Conservation (phyloP, 2,113 vertebrate species). For the Caracal caracal region DNA sequence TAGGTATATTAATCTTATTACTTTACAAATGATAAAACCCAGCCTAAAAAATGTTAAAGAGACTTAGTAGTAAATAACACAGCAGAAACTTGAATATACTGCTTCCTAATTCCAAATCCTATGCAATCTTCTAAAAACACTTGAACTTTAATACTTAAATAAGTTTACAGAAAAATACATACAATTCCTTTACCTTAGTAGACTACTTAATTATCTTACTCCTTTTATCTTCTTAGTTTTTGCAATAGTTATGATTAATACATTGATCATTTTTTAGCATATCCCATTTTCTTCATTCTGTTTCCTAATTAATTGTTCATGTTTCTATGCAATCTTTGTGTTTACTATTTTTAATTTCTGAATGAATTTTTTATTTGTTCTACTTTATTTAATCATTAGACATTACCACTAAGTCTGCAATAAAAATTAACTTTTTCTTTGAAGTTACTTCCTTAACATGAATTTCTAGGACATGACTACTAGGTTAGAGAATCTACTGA, state of each 20-base stretch:
- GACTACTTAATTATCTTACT: not conserved
- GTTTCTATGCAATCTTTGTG: conserved; percentile 11
- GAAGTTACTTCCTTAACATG: conserved; percentile 20
- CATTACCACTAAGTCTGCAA: conserved; percentile 10
- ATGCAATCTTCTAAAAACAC: not conserved
- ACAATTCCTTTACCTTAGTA: not conserved
- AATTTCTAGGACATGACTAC: not conserved
- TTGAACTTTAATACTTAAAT: conserved; percentile 43
- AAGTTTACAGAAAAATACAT: conserved; percentile 14
- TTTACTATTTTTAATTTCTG: not conserved
- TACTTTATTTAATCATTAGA: not conserved
- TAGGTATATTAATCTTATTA: not conserved
- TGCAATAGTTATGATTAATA: not conserved
- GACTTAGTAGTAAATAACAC: conserved; percentile 13
- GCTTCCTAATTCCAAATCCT: conserved; percentile 11
- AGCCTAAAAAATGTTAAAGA: conserved; percentile 6
- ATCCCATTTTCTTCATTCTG: not conserved
- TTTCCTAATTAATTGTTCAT: conserved; percentile 8
- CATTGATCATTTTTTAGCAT: not conserved
- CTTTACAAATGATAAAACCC: conserved; percentile 36
- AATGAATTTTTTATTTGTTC: not conserved
- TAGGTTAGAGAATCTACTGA: not conserved
- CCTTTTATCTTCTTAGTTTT: not conserved
- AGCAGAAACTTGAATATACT: conserved; percentile 8
- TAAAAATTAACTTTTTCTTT: conserved; percentile 27